Percentiles rank a stretch among this genome's conserved stretches.
Evolutionary conservation across 2,888 invertebrate genomes (phyloP).

Genomic region (Mythimna impura): DNA sequence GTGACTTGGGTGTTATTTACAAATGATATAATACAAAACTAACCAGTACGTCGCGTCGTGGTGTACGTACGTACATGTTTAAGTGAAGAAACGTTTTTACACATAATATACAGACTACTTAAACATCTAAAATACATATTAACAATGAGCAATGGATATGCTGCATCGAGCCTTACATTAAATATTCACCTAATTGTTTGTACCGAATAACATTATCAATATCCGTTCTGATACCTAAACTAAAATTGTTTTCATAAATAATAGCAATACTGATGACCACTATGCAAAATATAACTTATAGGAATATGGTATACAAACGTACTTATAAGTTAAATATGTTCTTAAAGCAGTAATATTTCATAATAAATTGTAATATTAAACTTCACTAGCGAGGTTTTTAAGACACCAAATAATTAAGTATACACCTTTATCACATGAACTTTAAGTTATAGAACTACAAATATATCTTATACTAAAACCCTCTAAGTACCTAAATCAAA

Average conservation of each 20-base stretch:
- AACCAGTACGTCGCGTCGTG: conserved; percentile 55
- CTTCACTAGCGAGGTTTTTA: conserved; percentile 69
- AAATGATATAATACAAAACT: conserved; percentile 61
- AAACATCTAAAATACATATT: conserved; percentile 58
- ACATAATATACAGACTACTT: conserved; percentile 68
- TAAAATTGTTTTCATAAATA: conserved; percentile 70
- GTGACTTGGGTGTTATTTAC: conserved; percentile 63
- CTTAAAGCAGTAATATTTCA: conserved; percentile 59
- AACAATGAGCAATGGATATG: conserved; percentile 67
- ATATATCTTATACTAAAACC: conserved; percentile 59
- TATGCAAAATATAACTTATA: conserved; percentile 64
- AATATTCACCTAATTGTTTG: conserved; percentile 67
- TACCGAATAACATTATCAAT: conserved; percentile 72
- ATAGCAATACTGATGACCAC: conserved; percentile 77
- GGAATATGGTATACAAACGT: conserved; percentile 57
- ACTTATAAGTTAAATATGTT: conserved; percentile 61
- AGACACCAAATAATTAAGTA: conserved; percentile 68
- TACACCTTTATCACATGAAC: conserved; percentile 73
- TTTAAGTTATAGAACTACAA: conserved; percentile 60
- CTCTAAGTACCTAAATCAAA: conserved; percentile 61
- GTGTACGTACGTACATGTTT: conserved; percentile 50
- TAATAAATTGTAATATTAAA: conserved; percentile 55
- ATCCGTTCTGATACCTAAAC: conserved; percentile 64
- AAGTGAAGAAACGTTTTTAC: conserved; percentile 53
- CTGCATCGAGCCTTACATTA: conserved; percentile 57